Evolutionary conservation across 2,797 vertebrate species (phyloP).

Genomic region (Myripristis murdjan): DNA sequence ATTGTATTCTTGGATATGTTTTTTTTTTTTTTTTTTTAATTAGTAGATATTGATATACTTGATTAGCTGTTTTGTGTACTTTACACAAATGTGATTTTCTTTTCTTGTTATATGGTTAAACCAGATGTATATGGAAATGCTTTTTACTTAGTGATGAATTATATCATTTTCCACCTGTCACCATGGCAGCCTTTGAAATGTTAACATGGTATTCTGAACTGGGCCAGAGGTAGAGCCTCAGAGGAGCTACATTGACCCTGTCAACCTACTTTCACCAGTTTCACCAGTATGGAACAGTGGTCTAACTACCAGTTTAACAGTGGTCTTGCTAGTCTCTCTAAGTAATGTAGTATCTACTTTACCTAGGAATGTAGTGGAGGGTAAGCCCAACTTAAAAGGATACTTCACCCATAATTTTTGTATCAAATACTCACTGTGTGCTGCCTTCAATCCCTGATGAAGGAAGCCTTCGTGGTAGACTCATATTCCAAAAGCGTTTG

Average conservation of each 20-base stretch:
- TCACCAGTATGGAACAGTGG: constrained; percentile 35
- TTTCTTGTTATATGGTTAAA: constrained; percentile 90
- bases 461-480: no score
- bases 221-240: constrained; percentile 91
- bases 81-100: constrained; percentile 94
- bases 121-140: constrained; percentile 92
- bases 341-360: background rate
- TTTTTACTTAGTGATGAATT: constrained; percentile 90
- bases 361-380: no score
- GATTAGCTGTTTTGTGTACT: constrained; percentile 88
- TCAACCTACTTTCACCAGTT: constrained; percentile 48
- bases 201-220: constrained; percentile 87
- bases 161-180: constrained; percentile 72
- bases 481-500: no score
- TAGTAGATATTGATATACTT: constrained; percentile 82
- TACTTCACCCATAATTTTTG: no score
- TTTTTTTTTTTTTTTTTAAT: constrained; percentile 91
- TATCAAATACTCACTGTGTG: no score
- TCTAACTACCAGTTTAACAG: background rate
- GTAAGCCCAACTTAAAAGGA: no score
- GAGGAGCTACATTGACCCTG: constrained; percentile 75
- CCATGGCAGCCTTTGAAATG: constrained; percentile 86
- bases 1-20: constrained; percentile 93
- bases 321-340: constrained; percentile 8
- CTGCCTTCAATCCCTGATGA: no score